Base-by-base conservation (phyloP, 2,113 vertebrate genomes). In the Lucifuga dentata region DNA sequence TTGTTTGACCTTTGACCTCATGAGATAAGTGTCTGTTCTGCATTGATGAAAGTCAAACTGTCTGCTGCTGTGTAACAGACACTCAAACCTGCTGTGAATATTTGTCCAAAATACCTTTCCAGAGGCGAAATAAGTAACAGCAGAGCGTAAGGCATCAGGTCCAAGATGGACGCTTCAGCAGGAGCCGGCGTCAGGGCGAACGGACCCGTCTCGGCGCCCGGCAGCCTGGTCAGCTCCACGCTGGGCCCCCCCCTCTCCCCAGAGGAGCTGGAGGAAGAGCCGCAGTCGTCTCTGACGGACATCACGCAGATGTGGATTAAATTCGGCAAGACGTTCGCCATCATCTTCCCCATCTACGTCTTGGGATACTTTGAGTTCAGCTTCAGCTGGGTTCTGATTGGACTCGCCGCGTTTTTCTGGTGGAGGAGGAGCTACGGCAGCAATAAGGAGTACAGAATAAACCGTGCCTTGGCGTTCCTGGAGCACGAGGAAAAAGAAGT, bases 341-440 rank as follows among this genome's bases (percentile, higher is more conserved):
- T 98, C 57, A 89, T 98, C 46, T 92, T 98, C 57, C 97, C 97
- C 0, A 95, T 98, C 55, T 98, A 98, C 17, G 23, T 95, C 32
- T 66, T 98, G 80, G 97, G 97, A 41, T 98, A 97, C 87, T 91
- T 98, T 51, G 97, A 95, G 71, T 92, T 98, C 88, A 98, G 97
- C 83, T 98, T 98, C 90, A 98, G 95, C 81, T 98, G 97, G 97
- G 92, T 98, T 5, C 93, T 98, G 50, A 89, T 98, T 40, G 96
- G 91, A 3, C 92, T 98, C 3, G 92, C 92, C 32, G 63, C 87
- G 67, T 88, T 98, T 48, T 94, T 95, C 85, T 95, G 95, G 86
- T 94, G 94, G 89, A 93, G 73, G 78, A 90, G 87, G 74, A 94
- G 94, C 85, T 84, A 93, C 2, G 89, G 93, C 52, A 59, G 19